phyloP scores from a whole-genome alignment of 2,113 vertebrate species.

The Xenopus laevis region DNA sequence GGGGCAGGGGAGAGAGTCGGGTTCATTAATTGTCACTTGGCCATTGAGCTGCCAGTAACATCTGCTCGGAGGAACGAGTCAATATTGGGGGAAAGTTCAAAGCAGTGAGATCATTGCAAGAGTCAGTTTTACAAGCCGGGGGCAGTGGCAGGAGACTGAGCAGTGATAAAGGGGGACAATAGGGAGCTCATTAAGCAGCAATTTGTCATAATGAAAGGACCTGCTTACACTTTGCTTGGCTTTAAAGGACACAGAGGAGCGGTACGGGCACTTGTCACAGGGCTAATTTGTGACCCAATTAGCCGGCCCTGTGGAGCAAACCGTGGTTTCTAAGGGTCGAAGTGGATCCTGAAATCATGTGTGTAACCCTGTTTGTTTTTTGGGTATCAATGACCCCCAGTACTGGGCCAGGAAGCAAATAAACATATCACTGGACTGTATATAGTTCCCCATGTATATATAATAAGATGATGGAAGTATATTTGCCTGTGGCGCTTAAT shows the following conservation, averaged over 20 bases:
- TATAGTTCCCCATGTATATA: no score
- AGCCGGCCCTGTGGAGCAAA: no score
- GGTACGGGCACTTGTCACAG: constrained; percentile 76
- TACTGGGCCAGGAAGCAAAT: no score
- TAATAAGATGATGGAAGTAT: no score
- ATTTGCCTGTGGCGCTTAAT: no score
- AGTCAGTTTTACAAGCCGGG: constrained; percentile 96
- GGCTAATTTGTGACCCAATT: constrained; percentile 62
- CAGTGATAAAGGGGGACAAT: constrained; percentile 85
- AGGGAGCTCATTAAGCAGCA: constrained; percentile 94
- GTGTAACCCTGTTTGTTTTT: no score
- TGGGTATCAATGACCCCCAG: no score
- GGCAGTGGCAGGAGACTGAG: constrained; percentile 88
- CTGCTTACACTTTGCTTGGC: constrained; percentile 88
- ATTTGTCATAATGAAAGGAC: constrained; percentile 98
- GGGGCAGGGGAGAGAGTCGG: not conserved
- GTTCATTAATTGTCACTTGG: constrained; percentile 3
- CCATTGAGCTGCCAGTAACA: constrained; percentile 71
- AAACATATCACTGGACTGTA: no score
- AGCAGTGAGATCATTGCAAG: constrained; percentile 89
- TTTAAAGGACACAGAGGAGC: constrained; percentile 70
- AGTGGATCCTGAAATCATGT: no score
- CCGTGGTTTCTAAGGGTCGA: no score
- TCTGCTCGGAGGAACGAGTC: constrained; percentile 94
- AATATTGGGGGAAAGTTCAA: constrained; percentile 96